A percentile compares a stretch with the other conserved stretches of the same genome.
phyloP scores from a whole-genome alignment of 37 sponge, comb jelly and placozoan genomes.

The Ephydatia muelleri region DNA sequence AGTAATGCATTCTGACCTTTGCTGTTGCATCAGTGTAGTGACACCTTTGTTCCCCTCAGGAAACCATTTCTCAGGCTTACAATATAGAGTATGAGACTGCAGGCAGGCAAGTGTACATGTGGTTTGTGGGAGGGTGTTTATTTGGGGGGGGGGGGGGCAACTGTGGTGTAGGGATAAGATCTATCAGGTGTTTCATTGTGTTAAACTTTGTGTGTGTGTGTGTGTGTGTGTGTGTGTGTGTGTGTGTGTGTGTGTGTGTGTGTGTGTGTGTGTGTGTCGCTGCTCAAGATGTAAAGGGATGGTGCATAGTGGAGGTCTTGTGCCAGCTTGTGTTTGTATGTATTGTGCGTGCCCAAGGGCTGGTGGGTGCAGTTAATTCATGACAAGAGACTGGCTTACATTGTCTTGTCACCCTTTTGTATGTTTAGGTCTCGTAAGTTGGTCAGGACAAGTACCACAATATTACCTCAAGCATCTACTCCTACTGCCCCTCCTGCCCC shows the following conservation, averaged over 20 bases:
- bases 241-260: neutral
- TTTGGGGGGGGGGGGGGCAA: no score
- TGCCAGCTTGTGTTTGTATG: neutral
- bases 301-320: no score
- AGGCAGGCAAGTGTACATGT: neutral
- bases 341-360: neutral
- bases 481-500: neutral
- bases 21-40: neutral
- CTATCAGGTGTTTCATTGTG: no score
- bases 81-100: slow-evolving; percentile 41
- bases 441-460: neutral
- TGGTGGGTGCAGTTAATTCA: no score
- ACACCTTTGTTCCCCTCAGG: slow-evolving; percentile 17
- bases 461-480: neutral
- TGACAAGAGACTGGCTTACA: no score
- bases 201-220: no score
- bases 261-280: neutral
- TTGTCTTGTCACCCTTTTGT: no score
- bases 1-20: no score
- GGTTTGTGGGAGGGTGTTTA: neutral
- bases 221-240: neutral
- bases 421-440: neutral
- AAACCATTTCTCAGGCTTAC: slow-evolving; percentile 59
- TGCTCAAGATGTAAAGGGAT: neutral
- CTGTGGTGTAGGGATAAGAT: neutral